Evolutionary conservation across 2,888 invertebrate genomes (phyloP), one percentile per base, ranked within the genome.

Genomic region (Agrotis clavis): DNA sequence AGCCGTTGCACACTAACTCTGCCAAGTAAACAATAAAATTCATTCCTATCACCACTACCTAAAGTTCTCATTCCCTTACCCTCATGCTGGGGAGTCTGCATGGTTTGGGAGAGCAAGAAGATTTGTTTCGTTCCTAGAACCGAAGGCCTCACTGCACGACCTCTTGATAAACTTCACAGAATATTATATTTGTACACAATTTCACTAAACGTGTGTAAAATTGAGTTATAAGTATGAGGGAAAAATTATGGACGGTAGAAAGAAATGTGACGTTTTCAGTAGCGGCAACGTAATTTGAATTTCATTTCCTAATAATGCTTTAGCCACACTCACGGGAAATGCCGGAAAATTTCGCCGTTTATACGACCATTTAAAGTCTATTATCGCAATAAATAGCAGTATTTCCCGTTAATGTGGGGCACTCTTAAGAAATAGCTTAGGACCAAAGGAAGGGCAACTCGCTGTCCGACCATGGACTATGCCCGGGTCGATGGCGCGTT

Each of bases 71-170:
- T 75, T 82, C 7, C 56, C 0, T 18, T 70, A 60, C 3, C 4
- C 11, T 7, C 19, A 11, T 9, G 4, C 9, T 25, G 45, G 50
- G 65, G 54, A 67, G 59, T 60, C 70, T 64, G 64, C 64, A 35
- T 77, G 61, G 79, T 75, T 76, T 78, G 74, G 70, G 74, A 75
- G 72, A 77, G 66, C 62, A 77, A 81, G 83, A 74, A 87, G 89
- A 90, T 90, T 90, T 88, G 89, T 85, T 86, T 79, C 62, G 82
- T 90, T 91, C 90, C 82, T 83, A 89, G 90, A 90, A 90, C 71
- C 83, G 77, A 87, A 87, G 83, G 87, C 86, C 85, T 87, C 85
- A 77, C 79, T 57, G 71, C 89, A 88, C 87, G 89, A 90, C 89
- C 89, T 85, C 77, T 51, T 81, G 85, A 85, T 85, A 84, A 76